Evolutionary conservation across 2,888 invertebrate species (phyloP), one percentile per base, ranked within the genome.

Genomic region (Petrophora chlorosata): DNA sequence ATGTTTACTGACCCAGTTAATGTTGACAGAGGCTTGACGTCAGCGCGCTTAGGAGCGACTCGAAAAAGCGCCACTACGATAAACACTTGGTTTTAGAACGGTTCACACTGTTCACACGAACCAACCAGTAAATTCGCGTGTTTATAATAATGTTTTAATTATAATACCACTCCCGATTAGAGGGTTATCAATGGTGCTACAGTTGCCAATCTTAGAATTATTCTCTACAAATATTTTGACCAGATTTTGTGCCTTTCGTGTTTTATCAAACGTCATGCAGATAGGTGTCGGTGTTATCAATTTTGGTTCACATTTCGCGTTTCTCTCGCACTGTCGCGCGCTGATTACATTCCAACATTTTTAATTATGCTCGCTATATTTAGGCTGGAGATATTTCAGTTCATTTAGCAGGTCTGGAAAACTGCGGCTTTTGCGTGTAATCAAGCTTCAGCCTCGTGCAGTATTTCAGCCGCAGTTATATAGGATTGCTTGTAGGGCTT

Each of bases 21-120:
- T 81, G 82, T 84, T 83, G 84, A 85, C 84, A 80, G 75, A 80
- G 76, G 72, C 66, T 78, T 86, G 85, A 85, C 84, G 85, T 85
- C 85, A 85, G 74, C 70, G 66, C 68, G 70, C 67, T 70, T 70
- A 76, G 74, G 72, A 76, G 67, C 67, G 73, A 58, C 64, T 67
- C 67, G 71, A 78, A 83, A 79, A 79, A 76, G 66, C 70, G 68
- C 67, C 66, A 65, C 63, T 61, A 64, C 64, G 58, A 74, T 76
- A 75, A 77, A 77, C 76, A 73, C 69, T 70, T 67, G 56, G 63
- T 59, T 62, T 54, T 67, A 61, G 65, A 75, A 73, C 65, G 73
- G 79, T 71, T 72, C n/a, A n/a, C n/a, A n/a, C 25, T 25, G 25
- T 25, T 25, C 67, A 74, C 73, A 70, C 65, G 65, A 65, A 70